Conservation (phyloP, 2,888 invertebrate genomes). For the Lingula anatina region DNA sequence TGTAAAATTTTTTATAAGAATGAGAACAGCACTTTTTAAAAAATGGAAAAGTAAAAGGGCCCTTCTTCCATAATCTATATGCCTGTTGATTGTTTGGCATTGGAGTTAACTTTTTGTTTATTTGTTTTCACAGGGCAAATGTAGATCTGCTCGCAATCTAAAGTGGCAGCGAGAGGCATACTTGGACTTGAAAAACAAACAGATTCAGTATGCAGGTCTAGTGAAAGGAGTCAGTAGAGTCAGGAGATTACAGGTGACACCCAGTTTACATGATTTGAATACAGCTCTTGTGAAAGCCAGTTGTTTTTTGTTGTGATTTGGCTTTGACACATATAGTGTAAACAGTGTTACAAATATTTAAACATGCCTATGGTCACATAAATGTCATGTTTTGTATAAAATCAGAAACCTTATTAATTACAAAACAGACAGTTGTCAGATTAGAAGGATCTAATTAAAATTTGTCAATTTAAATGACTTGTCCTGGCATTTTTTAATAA, state of each 20-base stretch:
- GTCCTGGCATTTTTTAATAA: no score
- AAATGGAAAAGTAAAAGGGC: background rate
- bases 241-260: slow-evolving; percentile 34
- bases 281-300: background rate
- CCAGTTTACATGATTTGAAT: background rate
- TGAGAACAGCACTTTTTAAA: background rate
- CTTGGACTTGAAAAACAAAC: no score
- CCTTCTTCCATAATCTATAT: background rate
- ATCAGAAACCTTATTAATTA: no score
- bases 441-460: no score
- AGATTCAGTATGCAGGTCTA: no score
- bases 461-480: no score
- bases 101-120: background rate
- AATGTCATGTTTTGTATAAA: no score
- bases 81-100: background rate
- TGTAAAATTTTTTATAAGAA: no score
- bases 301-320: background rate
- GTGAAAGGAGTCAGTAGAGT: slow-evolving; percentile 31
- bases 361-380: no score
- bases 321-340: no score
- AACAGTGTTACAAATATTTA: no score
- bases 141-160: slow-evolving; percentile 20
- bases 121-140: slow-evolving; percentile 23
- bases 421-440: no score
- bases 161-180: slow-evolving; percentile 24